These are phyloP conservation scores for Haliclona indistincta DNA, from an alignment of 37 sponge, comb jelly and placozoan species.

Conservation along the genomic window DNA sequence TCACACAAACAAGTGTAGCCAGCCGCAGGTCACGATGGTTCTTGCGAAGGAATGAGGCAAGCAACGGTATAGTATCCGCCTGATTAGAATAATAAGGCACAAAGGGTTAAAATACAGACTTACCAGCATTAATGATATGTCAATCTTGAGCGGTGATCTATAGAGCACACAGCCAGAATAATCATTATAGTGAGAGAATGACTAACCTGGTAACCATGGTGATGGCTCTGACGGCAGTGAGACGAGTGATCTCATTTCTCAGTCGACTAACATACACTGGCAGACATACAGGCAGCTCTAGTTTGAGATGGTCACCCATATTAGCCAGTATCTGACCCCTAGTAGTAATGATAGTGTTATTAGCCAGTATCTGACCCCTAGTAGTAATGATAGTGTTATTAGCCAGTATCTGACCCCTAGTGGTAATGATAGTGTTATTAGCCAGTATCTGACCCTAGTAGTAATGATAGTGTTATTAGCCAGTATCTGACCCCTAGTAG, in stretches of 20 bases:
- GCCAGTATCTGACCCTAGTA: not conserved
- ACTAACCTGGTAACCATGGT: conserved; percentile 84
- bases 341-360: not conserved
- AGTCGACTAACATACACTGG: conserved; percentile 93
- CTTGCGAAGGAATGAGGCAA: conserved; percentile 94
- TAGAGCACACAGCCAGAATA: not conserved
- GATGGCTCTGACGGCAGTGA: conserved; percentile 91
- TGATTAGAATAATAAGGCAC: conserved; percentile 13
- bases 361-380: not conserved
- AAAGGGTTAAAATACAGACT: conserved; percentile 7
- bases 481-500: conserved; percentile 95
- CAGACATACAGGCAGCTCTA: conserved; percentile 74
- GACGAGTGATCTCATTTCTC: conserved; percentile 93
- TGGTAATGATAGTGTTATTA: conserved; percentile 7
- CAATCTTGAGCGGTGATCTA: conserved; percentile 86
- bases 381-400: not conserved
- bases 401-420: not conserved
- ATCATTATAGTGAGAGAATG: not conserved
- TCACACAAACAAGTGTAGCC: conserved; percentile 82
- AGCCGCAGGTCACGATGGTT: conserved; percentile 92
- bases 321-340: conserved; percentile 87
- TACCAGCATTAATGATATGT: conserved; percentile 84
- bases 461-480: conserved; percentile 29
- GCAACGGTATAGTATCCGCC: conserved; percentile 81
- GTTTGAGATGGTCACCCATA: conserved; percentile 72